Evolutionary conservation across 2,888 invertebrate species (phyloP).

Genomic region (Anticlea derivata): DNA sequence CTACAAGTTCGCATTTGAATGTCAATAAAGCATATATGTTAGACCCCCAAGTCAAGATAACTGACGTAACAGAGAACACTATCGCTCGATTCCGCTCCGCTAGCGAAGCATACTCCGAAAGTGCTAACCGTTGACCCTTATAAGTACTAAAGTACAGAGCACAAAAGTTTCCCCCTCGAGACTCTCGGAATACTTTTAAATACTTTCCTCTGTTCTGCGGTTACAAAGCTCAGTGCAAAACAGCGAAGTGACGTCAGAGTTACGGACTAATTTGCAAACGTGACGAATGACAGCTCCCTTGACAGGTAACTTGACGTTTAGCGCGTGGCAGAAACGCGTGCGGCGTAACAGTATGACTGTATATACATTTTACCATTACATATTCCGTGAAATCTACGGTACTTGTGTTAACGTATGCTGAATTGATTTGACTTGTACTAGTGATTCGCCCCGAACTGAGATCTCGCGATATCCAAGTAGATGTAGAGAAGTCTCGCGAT

Average conservation of each 20-base stretch:
- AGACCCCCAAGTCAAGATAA: too few relatives aligned
- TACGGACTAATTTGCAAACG: conserved; percentile 48
- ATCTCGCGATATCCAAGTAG: too few relatives aligned
- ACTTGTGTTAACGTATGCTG: background rate
- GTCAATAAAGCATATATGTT: too few relatives aligned
- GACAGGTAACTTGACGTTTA: conserved; percentile 33
- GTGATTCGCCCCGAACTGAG: too few relatives aligned
- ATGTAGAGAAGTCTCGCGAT: too few relatives aligned
- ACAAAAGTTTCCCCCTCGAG: conserved; percentile 40
- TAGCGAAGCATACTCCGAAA: conserved; percentile 17
- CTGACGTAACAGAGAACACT: too few relatives aligned
- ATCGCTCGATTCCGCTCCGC: background rate
- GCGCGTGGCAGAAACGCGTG: conserved; percentile 27
- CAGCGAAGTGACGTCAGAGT: conserved; percentile 39
- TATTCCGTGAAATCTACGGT: background rate
- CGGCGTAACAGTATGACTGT: background rate
- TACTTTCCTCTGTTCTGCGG: conserved; percentile 41
- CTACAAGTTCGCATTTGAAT: too few relatives aligned
- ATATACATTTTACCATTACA: too few relatives aligned
- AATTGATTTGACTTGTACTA: conserved; percentile 1
- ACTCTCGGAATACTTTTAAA: conserved; percentile 44
- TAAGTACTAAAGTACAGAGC: conserved; percentile 38
- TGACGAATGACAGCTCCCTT: conserved; percentile 36
- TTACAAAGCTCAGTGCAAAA: conserved; percentile 52
- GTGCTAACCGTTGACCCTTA: conserved; percentile 38